phyloP scores from a whole-genome alignment of 2,888 invertebrate genomes.

The Orthosia cruda region DNA sequence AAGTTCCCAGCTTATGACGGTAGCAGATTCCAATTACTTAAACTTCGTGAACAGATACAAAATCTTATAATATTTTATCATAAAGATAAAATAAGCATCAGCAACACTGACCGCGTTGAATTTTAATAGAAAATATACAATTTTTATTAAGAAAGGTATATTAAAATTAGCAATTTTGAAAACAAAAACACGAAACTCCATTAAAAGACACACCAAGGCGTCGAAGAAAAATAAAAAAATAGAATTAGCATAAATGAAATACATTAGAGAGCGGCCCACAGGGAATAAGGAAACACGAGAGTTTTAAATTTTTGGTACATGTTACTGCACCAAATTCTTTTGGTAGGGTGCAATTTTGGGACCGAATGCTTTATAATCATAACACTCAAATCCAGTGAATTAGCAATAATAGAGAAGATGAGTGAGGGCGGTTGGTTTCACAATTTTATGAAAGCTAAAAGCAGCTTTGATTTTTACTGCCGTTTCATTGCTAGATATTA shows the following conservation, averaged over 20 bases:
- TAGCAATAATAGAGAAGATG: background rate
- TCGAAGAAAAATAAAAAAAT: constrained; percentile 67
- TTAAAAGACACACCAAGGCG: constrained; percentile 69
- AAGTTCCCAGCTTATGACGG: constrained; percentile 11
- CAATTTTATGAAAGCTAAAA: no score
- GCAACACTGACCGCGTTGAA: constrained; percentile 14
- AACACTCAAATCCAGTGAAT: background rate
- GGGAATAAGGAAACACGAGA: constrained; percentile 69
- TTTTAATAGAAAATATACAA: constrained; percentile 44
- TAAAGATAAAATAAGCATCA: constrained; percentile 15
- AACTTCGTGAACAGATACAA: constrained; percentile 29
- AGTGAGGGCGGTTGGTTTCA: background rate
- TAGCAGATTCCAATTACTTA: constrained; percentile 28
- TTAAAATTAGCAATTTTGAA: constrained; percentile 47
- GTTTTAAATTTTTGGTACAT: constrained; percentile 41
- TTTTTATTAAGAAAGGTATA: constrained; percentile 40
- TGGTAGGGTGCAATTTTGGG: constrained; percentile 38
- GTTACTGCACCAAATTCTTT: constrained; percentile 37
- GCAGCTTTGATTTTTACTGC: background rate
- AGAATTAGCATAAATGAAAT: constrained; percentile 79
- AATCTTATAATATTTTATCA: constrained; percentile 1
- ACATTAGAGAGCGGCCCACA: constrained; percentile 73
- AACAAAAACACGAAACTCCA: constrained; percentile 65
- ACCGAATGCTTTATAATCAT: constrained; percentile 13
- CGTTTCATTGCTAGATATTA: background rate